Evolutionary conservation across 2,113 vertebrate species (phyloP).

Genomic region (Addax nasomaculatus): DNA sequence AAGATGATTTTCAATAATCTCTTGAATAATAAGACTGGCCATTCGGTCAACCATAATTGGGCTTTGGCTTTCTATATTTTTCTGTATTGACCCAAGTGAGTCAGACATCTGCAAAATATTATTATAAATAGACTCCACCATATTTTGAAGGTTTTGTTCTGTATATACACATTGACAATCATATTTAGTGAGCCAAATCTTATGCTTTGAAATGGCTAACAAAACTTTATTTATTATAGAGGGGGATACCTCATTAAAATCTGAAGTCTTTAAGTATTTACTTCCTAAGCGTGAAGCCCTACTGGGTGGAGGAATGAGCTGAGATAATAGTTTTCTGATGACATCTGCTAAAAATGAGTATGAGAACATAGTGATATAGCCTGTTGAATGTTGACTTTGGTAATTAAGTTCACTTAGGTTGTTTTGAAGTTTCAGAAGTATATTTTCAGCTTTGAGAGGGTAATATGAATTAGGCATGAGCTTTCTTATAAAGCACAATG

Average conservation of each 20-base stretch:
- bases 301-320: neutral
- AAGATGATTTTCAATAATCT: slow-evolving; percentile 36
- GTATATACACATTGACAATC: neutral
- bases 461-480: slow-evolving; percentile 18
- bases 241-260: slow-evolving; percentile 21
- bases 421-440: slow-evolving; percentile 22
- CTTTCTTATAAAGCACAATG: neutral
- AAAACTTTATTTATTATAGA: slow-evolving; percentile 31
- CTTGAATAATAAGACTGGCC: slow-evolving; percentile 36
- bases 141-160: neutral
- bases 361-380: slow-evolving; percentile 2
- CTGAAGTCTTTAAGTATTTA: slow-evolving; percentile 7
- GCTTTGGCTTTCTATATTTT: slow-evolving; percentile 13
- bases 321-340: slow-evolving; percentile 23
- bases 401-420: slow-evolving; percentile 19
- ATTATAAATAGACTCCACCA: slow-evolving; percentile 35
- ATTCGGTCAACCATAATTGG: neutral
- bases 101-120: slow-evolving; percentile 23
- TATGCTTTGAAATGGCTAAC: slow-evolving; percentile 48
- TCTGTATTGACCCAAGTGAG: neutral
- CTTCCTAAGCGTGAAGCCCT: neutral
- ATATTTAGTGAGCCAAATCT: slow-evolving; percentile 37
- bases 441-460: slow-evolving; percentile 19
- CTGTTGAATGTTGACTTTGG: neutral
- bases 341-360: slow-evolving; percentile 52